These are phyloP conservation scores for Caradrina clavipalpis DNA, from an alignment of 2,888 invertebrate species.

Conservation along the genomic window DNA sequence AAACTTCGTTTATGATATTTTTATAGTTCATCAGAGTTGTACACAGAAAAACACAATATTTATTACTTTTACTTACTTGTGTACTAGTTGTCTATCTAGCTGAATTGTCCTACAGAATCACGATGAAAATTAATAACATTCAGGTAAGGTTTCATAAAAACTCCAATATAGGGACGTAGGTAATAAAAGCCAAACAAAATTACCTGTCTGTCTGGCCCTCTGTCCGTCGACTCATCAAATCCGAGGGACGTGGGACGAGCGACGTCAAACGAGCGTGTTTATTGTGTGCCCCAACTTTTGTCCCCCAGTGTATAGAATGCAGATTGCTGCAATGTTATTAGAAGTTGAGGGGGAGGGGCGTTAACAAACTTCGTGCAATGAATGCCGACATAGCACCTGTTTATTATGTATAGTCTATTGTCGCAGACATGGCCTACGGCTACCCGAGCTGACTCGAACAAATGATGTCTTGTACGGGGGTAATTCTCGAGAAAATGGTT, in stretches of 20 bases:
- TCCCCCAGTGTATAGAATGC: conserved; percentile 52
- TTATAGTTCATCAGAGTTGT: not conserved
- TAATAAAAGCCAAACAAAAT: conserved; percentile 54
- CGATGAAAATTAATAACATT: conserved; percentile 47
- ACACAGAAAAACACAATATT: conserved; percentile 19
- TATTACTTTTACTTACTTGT: conserved; percentile 18
- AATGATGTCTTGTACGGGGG: conserved; percentile 39
- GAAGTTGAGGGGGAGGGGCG: conserved; percentile 17
- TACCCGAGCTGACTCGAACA: conserved; percentile 19
- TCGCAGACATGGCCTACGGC: conserved; percentile 53
- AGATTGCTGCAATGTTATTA: conserved; percentile 58
- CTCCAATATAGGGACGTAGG: conserved; percentile 48
- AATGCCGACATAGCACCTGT: conserved; percentile 50
- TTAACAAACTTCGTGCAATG: conserved; percentile 51
- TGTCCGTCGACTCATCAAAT: conserved; percentile 55
- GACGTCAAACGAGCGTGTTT: conserved; percentile 35
- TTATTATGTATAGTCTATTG: conserved; percentile 43
- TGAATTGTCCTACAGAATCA: conserved; percentile 32
- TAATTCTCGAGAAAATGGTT: conserved; percentile 24
- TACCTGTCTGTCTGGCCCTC: conserved; percentile 59
- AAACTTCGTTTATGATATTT: not conserved
- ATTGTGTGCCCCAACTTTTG: conserved; percentile 46
- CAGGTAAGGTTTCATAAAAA: conserved; percentile 52
- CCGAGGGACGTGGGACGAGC: conserved; percentile 26
- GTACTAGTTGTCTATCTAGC: conserved; percentile 19